phyloP scores from a whole-genome alignment of 2,888 invertebrate genomes.

The Campoplex capitator region DNA sequence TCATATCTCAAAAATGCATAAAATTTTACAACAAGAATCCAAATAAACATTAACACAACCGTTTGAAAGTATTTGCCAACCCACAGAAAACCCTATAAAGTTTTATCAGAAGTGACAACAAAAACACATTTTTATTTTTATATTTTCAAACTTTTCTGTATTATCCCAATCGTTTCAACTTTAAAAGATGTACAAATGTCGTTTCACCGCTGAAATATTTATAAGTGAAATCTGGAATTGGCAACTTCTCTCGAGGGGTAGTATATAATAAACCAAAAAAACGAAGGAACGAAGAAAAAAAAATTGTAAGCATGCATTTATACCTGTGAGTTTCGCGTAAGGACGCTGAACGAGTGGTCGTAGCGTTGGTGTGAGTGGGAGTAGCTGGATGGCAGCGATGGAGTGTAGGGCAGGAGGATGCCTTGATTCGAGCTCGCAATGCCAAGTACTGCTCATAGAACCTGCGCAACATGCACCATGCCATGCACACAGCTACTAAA shows the following conservation, averaged over 20 bases:
- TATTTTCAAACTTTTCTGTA: neutral
- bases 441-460: conserved; percentile 95
- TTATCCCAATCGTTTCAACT: neutral
- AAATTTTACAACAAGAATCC: neutral
- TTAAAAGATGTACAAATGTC: neutral
- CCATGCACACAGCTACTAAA: conserved; percentile 81
- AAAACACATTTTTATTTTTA: no score
- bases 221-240: neutral
- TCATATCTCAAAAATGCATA: no score
- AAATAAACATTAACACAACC: neutral
- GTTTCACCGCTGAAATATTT: neutral
- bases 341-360: conserved; percentile 87
- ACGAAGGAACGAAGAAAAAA: conserved; percentile 66
- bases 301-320: conserved; percentile 76
- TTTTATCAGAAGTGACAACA: no score
- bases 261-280: conserved; percentile 39
- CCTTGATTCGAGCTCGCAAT: conserved; percentile 95
- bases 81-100: neutral
- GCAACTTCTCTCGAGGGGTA: neutral
- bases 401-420: conserved; percentile 92
- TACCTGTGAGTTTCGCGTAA: conserved; percentile 86
- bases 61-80: neutral
- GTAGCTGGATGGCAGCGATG: conserved; percentile 84
- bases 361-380: conserved; percentile 84
- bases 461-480: conserved; percentile 87